Evolutionary conservation across 2,113 vertebrate genomes (phyloP).

Genomic region (Echinops telfairi): DNA sequence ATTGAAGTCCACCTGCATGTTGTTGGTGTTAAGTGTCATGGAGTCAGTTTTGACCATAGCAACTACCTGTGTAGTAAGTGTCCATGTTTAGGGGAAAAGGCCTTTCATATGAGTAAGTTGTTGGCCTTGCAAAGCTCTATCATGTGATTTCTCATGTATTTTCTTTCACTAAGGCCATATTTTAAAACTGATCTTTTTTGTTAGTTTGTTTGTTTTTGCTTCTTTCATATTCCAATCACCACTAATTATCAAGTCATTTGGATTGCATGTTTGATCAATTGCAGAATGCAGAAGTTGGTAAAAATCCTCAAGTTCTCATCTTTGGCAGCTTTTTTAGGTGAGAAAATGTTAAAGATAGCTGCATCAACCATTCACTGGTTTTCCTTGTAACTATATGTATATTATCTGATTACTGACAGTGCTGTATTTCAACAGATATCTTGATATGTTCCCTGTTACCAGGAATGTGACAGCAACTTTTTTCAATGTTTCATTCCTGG

Average conservation of each 20-base stretch:
- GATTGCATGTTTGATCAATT: background rate
- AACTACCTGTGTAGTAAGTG: too few relatives aligned
- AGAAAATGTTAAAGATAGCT: background rate
- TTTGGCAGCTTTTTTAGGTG: background rate
- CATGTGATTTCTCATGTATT: background rate
- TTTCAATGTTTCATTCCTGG: too few relatives aligned
- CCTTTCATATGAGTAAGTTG: too few relatives aligned
- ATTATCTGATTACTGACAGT: background rate
- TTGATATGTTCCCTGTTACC: background rate
- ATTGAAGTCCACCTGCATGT: background rate
- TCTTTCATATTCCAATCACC: background rate
- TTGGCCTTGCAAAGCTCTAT: background rate
- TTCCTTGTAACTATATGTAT: background rate
- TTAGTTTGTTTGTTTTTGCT: too few relatives aligned
- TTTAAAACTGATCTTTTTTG: background rate
- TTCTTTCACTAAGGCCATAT: background rate
- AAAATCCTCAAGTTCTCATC: background rate
- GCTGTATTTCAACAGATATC: background rate
- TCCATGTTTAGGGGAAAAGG: too few relatives aligned
- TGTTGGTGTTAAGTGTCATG: too few relatives aligned
- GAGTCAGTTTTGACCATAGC: too few relatives aligned
- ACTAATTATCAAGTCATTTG: background rate
- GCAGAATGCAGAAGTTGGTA: background rate
- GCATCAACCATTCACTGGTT: background rate
- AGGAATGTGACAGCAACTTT: background rate